phyloP scores from a whole-genome alignment of 2,113 vertebrate genomes.

The Pseudorasbora parva region DNA sequence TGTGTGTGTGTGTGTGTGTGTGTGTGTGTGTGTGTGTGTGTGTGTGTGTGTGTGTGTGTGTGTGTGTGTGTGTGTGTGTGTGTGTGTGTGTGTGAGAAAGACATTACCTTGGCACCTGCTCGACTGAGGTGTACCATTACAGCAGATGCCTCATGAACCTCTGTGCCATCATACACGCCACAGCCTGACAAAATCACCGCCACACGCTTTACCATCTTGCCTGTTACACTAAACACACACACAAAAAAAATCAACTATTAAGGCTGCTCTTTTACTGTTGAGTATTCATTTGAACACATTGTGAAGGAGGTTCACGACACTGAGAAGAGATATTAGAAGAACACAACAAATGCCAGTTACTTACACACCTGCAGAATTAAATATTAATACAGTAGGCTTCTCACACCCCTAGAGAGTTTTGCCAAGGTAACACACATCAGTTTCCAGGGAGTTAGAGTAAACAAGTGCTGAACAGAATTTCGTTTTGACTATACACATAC shows the following conservation, averaged over 20 bases:
- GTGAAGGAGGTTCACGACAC: not conserved
- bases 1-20: too few species aligned
- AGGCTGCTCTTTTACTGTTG: not conserved
- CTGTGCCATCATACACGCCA: conserved; percentile 85
- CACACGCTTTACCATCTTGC: conserved; percentile 79
- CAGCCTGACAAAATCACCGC: conserved; percentile 86
- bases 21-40: too few species aligned
- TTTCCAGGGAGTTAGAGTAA: conserved; percentile 7
- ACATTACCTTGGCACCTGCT: conserved; percentile 82
- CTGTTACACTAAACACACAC: conserved; percentile 51
- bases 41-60: too few species aligned
- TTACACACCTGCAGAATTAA: conserved; percentile 5
- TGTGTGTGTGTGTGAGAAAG: too few species aligned
- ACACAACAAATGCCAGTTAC: not conserved
- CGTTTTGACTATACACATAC: too few species aligned
- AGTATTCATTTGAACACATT: too few species aligned
- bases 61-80: too few species aligned
- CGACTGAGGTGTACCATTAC: conserved; percentile 86
- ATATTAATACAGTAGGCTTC: not conserved
- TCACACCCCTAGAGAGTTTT: not conserved
- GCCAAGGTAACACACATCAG: not conserved
- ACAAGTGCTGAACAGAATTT: not conserved
- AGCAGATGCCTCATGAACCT: conserved; percentile 85
- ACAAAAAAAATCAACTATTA: too few species aligned
- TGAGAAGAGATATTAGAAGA: not conserved